A percentile compares a stretch with the other conserved stretches of the same genome.
Evolutionary conservation across 2,888 invertebrate species (phyloP).

Genomic region (Stegophylla sp.): DNA sequence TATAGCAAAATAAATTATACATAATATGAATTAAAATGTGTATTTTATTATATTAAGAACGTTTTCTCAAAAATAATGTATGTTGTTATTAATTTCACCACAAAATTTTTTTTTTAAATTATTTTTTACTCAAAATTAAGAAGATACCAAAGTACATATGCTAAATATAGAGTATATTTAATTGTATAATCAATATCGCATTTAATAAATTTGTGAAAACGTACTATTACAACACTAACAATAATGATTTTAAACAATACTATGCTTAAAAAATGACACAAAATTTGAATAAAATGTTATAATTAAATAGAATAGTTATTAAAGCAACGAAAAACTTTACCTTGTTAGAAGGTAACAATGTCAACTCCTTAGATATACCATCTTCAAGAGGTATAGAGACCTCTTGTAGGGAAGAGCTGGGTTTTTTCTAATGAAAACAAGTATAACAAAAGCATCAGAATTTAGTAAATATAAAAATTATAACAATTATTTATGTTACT

Average conservation of each 20-base stretch:
- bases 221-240: slow-evolving; percentile 30
- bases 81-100: not conserved
- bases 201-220: slow-evolving; percentile 38
- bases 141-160: not conserved
- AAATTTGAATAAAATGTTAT: slow-evolving; percentile 7
- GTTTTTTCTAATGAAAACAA: slow-evolving; percentile 58
- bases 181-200: not conserved
- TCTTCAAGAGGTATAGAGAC: slow-evolving; percentile 54
- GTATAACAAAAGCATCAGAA: slow-evolving; percentile 58
- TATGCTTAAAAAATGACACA: slow-evolving; percentile 18
- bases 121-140: not conserved
- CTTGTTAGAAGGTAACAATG: slow-evolving; percentile 58
- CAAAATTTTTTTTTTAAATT: not conserved
- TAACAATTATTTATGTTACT: slow-evolving; percentile 37
- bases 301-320: slow-evolving; percentile 43
- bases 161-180: not conserved
- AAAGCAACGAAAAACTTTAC: slow-evolving; percentile 51
- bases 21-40: slow-evolving; percentile 1
- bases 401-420: slow-evolving; percentile 51
- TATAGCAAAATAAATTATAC: not conserved
- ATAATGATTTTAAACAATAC: not conserved
- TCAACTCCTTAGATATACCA: slow-evolving; percentile 56
- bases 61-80: slow-evolving; percentile 48
- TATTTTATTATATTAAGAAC: slow-evolving; percentile 28
- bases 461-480: slow-evolving; percentile 48